These are phyloP conservation scores for Urechis unicinctus DNA, from an alignment of 2,888 invertebrate genomes.

Conservation along the genomic window DNA sequence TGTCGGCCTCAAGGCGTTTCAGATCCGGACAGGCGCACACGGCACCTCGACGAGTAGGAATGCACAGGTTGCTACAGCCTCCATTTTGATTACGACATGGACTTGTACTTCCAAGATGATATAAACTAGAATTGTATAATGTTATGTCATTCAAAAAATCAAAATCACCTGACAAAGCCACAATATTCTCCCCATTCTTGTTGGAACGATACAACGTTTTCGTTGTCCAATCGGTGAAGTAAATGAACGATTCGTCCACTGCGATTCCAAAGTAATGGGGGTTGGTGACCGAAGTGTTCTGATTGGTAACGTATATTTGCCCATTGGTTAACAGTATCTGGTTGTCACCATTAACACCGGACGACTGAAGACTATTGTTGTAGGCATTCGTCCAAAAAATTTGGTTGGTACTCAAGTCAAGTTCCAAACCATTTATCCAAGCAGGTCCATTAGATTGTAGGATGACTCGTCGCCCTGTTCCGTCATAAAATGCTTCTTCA, in stretches of 20 bases:
- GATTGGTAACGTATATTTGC: background rate
- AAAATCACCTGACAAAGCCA: too few relatives aligned
- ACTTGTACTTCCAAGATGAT: too few relatives aligned
- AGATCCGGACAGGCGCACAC: slow-evolving; percentile 81
- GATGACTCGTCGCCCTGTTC: slow-evolving; percentile 5
- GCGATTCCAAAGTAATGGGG: slow-evolving; percentile 11
- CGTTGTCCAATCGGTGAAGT: slow-evolving; percentile 17
- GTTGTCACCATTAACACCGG: too few relatives aligned
- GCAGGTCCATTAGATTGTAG: background rate
- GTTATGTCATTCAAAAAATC: too few relatives aligned
- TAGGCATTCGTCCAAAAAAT: too few relatives aligned
- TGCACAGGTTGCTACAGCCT: slow-evolving; percentile 62
- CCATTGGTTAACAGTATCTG: background rate
- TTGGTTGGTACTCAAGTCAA: too few relatives aligned
- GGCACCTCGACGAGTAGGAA: slow-evolving; percentile 58
- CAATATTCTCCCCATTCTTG: too few relatives aligned
- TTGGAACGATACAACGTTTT: too few relatives aligned
- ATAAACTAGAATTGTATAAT: too few relatives aligned
- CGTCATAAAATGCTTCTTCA: slow-evolving; percentile 13
- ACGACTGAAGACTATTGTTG: too few relatives aligned
- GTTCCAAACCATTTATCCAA: slow-evolving; percentile 14
- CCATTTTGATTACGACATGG: slow-evolving; percentile 9
- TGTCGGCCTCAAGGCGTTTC: slow-evolving; percentile 54
- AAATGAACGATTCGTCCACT: slow-evolving; percentile 13
- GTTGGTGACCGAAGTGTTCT: background rate